Percentiles rank a stretch among this genome's conserved stretches.
phyloP scores from a whole-genome alignment of 2,797 vertebrate species.

The Enteromius viviparus region DNA sequence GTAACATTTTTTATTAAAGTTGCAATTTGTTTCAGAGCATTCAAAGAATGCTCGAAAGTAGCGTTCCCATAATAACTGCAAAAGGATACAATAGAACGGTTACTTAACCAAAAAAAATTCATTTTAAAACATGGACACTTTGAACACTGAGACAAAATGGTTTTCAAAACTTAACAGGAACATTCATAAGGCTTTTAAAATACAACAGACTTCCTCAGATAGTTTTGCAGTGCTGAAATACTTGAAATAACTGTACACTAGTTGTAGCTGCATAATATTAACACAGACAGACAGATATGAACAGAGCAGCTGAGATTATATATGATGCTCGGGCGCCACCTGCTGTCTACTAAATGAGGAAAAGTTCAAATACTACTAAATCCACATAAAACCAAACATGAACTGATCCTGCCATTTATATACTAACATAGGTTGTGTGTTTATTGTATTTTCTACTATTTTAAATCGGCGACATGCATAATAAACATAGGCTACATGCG shows the following conservation, averaged over 20 bases:
- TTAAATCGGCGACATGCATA: not conserved
- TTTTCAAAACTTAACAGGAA: not conserved
- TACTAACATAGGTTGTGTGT: not conserved
- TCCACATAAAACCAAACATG: not conserved
- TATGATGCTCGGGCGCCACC: slow-evolving; percentile 59
- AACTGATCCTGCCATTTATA: not conserved
- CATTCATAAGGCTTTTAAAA: not conserved
- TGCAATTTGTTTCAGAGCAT: not conserved
- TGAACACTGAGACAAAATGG: not conserved
- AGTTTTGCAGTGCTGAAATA: not conserved
- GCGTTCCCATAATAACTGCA: not conserved
- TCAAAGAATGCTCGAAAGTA: not conserved
- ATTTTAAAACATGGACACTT: not conserved
- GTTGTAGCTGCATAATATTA: not conserved
- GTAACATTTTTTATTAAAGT: not conserved
- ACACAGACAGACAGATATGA: not conserved
- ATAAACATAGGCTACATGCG: no score
- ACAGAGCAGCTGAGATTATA: slow-evolving; percentile 28
- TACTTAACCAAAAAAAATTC: not conserved
- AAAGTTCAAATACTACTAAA: not conserved
- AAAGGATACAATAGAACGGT: not conserved
- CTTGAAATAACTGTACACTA: not conserved
- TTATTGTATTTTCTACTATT: not conserved
- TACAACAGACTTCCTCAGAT: not conserved
- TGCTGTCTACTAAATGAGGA: slow-evolving; percentile 23